These are phyloP conservation scores for Drosophila miranda DNA, from an alignment of 1,140 invertebrate species.

Conservation along the genomic window DNA sequence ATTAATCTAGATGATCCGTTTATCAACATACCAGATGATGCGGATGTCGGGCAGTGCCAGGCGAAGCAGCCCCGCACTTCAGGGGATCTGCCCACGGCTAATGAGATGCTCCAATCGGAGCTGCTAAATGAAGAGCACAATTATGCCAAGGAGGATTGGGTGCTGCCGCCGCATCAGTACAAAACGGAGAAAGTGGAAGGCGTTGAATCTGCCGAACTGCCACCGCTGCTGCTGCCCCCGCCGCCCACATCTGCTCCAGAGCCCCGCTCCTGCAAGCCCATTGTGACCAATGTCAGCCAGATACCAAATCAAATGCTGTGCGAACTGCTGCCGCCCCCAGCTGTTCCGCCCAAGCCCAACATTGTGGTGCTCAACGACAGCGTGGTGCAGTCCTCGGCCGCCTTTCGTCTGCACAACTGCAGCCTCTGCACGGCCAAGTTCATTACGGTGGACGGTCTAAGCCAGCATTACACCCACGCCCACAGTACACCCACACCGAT, in stretches of 20 bases:
- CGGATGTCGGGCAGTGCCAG: slow-evolving; percentile 38
- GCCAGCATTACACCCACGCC: slow-evolving; percentile 59
- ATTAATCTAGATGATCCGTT: slow-evolving; percentile 79
- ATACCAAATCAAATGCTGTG: slow-evolving; percentile 61
- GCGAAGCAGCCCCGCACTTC: slow-evolving; percentile 26
- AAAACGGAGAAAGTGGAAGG: slow-evolving; percentile 73
- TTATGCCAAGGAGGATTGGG: slow-evolving; percentile 76
- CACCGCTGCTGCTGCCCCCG: background rate
- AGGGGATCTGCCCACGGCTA: slow-evolving; percentile 20
- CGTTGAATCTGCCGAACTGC: slow-evolving; percentile 15
- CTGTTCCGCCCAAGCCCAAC: slow-evolving; percentile 56
- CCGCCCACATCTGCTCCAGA: slow-evolving; percentile 2
- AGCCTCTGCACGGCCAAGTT: slow-evolving; percentile 67
- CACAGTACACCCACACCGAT: slow-evolving; percentile 53
- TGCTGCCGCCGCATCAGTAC: slow-evolving; percentile 53
- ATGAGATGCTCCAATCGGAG: slow-evolving; percentile 68
- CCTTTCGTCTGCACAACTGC: slow-evolving; percentile 70
- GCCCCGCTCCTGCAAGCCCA: slow-evolving; percentile 68
- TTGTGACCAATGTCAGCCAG: slow-evolving; percentile 76
- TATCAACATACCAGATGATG: slow-evolving; percentile 76
- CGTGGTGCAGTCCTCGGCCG: slow-evolving; percentile 70
- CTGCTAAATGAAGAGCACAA: slow-evolving; percentile 76
- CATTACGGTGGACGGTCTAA: slow-evolving; percentile 67
- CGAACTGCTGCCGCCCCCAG: slow-evolving; percentile 43
- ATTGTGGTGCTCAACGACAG: slow-evolving; percentile 80